phyloP scores from a whole-genome alignment of 1,140 invertebrate species.

The Pteromalus puparum region DNA sequence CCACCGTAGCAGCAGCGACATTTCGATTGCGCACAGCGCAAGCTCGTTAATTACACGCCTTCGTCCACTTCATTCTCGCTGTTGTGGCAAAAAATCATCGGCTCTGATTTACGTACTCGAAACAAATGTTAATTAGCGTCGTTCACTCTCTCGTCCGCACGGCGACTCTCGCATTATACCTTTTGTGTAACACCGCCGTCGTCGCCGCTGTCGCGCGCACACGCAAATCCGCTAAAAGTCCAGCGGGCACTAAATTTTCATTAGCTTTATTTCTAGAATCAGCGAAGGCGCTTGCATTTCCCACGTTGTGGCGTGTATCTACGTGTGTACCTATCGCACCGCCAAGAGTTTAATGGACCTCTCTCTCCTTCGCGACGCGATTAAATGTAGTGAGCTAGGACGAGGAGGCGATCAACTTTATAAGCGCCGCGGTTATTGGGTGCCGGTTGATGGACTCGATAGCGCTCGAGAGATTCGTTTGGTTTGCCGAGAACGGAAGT shows the following conservation, averaged over 20 bases:
- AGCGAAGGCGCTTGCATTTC: conserved; percentile 14
- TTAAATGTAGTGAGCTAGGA: background rate
- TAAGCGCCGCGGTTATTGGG: background rate
- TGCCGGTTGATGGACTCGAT: background rate
- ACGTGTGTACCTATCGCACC: background rate
- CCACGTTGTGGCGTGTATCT: conserved; percentile 22
- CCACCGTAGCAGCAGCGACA: background rate
- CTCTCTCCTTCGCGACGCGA: background rate
- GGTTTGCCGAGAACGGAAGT: no score
- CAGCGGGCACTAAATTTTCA: conserved; percentile 39
- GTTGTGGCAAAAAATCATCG: background rate
- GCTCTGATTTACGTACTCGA: background rate
- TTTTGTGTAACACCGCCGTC: background rate
- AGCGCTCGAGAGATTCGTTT: background rate
- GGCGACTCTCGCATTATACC: background rate
- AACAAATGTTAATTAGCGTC: conserved; percentile 37
- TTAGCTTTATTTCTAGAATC: conserved; percentile 35
- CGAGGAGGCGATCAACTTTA: background rate
- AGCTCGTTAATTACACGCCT: background rate
- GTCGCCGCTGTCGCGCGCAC: background rate
- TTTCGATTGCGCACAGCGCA: background rate
- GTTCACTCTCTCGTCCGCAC: background rate
- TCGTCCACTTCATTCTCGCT: background rate
- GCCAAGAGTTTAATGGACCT: background rate
- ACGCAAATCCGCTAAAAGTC: conserved; percentile 24